A percentile compares a stretch with the other conserved stretches of the same genome.
Conservation (phyloP, 2,888 invertebrate species). For the Eudasyphora cyanicolor region DNA sequence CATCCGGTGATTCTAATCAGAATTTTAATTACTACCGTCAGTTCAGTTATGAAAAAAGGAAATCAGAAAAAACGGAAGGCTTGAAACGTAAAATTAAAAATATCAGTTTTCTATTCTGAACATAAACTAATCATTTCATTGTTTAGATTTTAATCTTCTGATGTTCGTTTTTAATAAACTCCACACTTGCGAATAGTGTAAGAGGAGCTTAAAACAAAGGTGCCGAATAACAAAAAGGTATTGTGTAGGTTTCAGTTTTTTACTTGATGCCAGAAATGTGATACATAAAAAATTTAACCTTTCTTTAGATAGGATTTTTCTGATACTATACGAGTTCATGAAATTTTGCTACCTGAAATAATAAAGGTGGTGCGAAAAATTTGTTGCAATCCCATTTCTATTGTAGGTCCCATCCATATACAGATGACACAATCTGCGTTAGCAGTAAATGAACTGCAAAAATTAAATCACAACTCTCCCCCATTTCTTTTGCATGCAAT, state of each 20-base stretch:
- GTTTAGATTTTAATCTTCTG: background rate
- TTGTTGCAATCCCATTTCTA: constrained; percentile 44
- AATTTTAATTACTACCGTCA: background rate
- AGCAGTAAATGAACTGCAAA: constrained; percentile 9
- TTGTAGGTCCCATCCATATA: constrained; percentile 26
- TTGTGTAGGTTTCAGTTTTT: background rate
- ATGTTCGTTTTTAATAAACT: background rate
- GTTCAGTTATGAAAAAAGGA: too few relatives aligned
- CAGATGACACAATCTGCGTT: constrained; percentile 10
- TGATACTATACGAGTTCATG: background rate
- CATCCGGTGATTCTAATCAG: background rate
- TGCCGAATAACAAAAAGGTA: background rate
- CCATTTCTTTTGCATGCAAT: background rate
- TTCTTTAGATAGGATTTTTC: background rate
- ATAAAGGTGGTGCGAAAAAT: constrained; percentile 63
- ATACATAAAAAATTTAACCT: background rate
- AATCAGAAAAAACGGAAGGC: too few relatives aligned
- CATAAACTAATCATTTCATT: background rate
- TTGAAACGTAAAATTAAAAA: background rate
- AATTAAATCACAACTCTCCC: constrained; percentile 17
- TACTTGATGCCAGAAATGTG: background rate
- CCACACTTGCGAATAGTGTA: background rate
- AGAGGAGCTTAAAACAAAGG: background rate
- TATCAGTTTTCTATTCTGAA: background rate
- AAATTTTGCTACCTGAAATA: constrained; percentile 58